Evolutionary conservation across 2,888 invertebrate genomes (phyloP), one percentile per base, ranked within the genome.

Genomic region (Tetragnatha montana): DNA sequence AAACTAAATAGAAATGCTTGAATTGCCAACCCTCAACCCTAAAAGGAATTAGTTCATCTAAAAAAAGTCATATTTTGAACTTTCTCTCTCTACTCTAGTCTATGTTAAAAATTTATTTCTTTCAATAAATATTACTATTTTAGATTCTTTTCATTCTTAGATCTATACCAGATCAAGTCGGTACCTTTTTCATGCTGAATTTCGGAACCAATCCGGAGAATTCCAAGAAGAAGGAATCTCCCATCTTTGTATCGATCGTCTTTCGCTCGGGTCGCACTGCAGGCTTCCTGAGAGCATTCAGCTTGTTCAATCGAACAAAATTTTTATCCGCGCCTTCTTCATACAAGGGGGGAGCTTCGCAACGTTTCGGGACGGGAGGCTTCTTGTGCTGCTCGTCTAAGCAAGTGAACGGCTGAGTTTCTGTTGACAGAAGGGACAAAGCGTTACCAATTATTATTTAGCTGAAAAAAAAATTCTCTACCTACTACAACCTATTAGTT

Each of bases 181-280:
- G 8, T 70, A 89, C 89, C 68, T 89, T 74, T 78, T 89, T 89
- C 73, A 75, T 76, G 71, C 75, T 60, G 47, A 85, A 89, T 51
- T 89, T 89, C 7, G 89, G 89, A 14, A 89, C 81, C 47, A 85
- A 22, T 49, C 89, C 89, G 17, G 89, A 89, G 73, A 89, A 86
- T 51, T 89, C 89, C 8, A 89, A 70, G 17, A 89, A 71, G 70
- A 89, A 89, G 1, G 81, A 76, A 50, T 89, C 89, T 73, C 89
- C 89, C 60, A 51, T 81, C 22, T 60, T 78, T 4, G 74, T 85
- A 47, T 89, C 89, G 17, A 78, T 71, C 6, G 21, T 60, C 51
- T 81, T 89, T 14, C 35, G 74, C n/a, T 85, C 81, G 21, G 85
- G 89, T 78, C 50, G 81, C 17, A 81, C 21, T 14, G 89, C 85